Evolutionary conservation across 2,888 invertebrate species (phyloP), one percentile per base, ranked within the genome.

Genomic region (Amitus sp.): DNA sequence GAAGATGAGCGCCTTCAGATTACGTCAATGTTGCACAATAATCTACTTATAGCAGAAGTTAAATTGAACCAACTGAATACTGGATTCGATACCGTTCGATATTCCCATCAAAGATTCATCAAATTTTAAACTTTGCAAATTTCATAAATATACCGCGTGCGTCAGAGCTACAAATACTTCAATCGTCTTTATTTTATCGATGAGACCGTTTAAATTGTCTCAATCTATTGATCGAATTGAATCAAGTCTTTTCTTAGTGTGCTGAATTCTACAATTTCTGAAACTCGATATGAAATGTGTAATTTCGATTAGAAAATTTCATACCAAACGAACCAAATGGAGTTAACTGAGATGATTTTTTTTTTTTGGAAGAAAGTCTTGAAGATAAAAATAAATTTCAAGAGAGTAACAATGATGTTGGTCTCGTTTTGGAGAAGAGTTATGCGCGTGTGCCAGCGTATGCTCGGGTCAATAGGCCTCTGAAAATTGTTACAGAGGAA

Each of bases 371-470:
- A 65, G 67, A 71, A 69, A 68, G 70, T 60, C 49, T 56, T 61
- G 51, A 50, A 63, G 67, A 62, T 59, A 68, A 52, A 68, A 70
- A 68, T 67, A 68, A 73, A 78, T 80, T 77, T 73, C 76, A 76
- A 75, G 76, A 76, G 73, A 73, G 73, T 71, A 67, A 73, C 74
- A 78, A 78, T 79, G 79, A 81, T 80, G 81, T 81, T 82, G 80
- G 80, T 82, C 80, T 81, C 80, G 82, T 82, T 82, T 81, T 78
- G 76, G 79, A 72, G 71, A 76, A 77, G 80, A 80, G 79, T 77
- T 79, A 80, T 79, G 79, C 80, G 80, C 80, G 79, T 80, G 79
- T 80, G 66, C 65, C 59, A 56, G 59, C 46, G 55, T 62, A 51
- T 59, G 52, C 57, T 47, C 62, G 66, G 79, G 79, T 79, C 79